These are phyloP conservation scores for Hetaerina americana DNA, from an alignment of 1,140 invertebrate genomes.

Conservation along the genomic window DNA sequence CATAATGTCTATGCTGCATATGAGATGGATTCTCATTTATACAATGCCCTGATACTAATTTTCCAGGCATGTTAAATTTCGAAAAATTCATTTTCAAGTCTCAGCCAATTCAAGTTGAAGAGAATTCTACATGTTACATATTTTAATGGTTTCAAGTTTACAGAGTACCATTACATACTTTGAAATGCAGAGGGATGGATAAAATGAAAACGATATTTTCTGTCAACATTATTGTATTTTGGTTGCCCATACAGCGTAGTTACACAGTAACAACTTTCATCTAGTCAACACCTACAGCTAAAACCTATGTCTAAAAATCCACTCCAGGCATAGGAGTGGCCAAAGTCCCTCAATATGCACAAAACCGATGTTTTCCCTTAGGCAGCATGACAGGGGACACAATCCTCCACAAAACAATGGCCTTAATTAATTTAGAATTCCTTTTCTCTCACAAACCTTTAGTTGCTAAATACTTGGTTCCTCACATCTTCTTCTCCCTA, in stretches of 20 bases:
- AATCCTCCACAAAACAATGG: constrained; percentile 18
- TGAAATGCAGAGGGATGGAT: no score
- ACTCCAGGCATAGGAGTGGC: neutral
- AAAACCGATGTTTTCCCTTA: constrained; percentile 17
- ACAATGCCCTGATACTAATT: no score
- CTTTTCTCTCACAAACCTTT: constrained; percentile 11
- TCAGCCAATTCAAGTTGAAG: no score
- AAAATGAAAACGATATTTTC: constrained; percentile 30
- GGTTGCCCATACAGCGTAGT: constrained; percentile 39
- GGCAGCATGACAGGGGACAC: constrained; percentile 27
- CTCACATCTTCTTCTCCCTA: neutral
- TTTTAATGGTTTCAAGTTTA: no score
- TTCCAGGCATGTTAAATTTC: no score
- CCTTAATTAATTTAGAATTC: constrained; percentile 2
- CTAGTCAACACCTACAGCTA: constrained; percentile 45
- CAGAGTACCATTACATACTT: no score
- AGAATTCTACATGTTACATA: no score
- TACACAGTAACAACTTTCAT: constrained; percentile 47
- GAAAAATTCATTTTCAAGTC: no score
- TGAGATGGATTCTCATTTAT: no score
- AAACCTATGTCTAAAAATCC: constrained; percentile 27
- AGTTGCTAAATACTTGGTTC: constrained; percentile 6
- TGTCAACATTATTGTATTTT: constrained; percentile 51
- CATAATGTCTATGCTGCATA: no score
- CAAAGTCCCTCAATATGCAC: constrained; percentile 14